A percentile compares a stretch with the other conserved stretches of the same genome.
Conservation (phyloP, 2,888 invertebrate species). For the Drosophila flavopinicola region DNA sequence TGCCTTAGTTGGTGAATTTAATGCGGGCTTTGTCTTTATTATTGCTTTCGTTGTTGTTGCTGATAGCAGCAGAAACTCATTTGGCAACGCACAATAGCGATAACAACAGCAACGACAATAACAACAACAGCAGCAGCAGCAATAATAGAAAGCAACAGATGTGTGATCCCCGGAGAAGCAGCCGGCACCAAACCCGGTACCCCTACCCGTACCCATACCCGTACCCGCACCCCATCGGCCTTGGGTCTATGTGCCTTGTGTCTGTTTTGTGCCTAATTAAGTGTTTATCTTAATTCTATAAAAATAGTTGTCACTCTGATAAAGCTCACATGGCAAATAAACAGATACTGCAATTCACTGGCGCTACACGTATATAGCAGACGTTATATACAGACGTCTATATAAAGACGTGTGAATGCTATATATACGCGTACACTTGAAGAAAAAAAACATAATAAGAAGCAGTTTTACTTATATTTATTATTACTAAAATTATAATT, state of each 20-base stretch:
- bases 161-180: constrained; percentile 26
- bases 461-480: too few species aligned
- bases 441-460: too few species aligned
- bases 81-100: constrained; percentile 32
- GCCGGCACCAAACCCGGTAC: constrained; percentile 1
- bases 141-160: constrained; percentile 36
- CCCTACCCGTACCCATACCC: too few species aligned
- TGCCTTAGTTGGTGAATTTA: constrained; percentile 21
- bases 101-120: constrained; percentile 33
- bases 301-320: constrained; percentile 58
- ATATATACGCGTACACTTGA: neutral
- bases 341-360: constrained; percentile 17
- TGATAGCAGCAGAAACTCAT: constrained; percentile 53
- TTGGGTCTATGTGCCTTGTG: constrained; percentile 4
- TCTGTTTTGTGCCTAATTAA: constrained; percentile 59
- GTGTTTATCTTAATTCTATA: constrained; percentile 74
- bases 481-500: too few species aligned
- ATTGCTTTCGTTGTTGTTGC: constrained; percentile 11
- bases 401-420: neutral
- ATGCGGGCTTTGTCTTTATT: constrained; percentile 42
- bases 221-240: too few species aligned
- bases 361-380: neutral
- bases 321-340: constrained; percentile 37
- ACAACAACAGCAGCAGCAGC: constrained; percentile 27
- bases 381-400: neutral